Evolutionary conservation across 2,888 invertebrate genomes (phyloP), one percentile per base, ranked within the genome.

Genomic region (Auanema freiburgensis): DNA sequence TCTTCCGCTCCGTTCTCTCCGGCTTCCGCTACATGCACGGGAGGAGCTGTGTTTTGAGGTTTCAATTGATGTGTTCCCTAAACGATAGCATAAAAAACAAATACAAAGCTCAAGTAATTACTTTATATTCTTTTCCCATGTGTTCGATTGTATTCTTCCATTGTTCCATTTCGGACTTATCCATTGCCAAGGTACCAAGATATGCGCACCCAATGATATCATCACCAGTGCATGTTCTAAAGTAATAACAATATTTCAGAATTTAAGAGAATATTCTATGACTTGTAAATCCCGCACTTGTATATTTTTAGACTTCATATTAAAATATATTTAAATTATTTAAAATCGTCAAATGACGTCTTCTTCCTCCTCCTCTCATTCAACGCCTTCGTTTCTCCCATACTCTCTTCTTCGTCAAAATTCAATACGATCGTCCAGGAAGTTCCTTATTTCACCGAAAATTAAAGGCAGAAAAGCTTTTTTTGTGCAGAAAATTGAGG

Each of bases 111-210:
- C 21, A 52, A 14, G 33, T 8, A 14, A 24, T 43, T 21, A 71
- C 71, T 66, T 74, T 74, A 40, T 74, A 74, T 61, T 74, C 74
- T 52, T 82, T 79, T 21, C 84, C 84, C 10, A 83, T 79, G 59
- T 83, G 80, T 56, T 84, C 81, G n/a, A 85, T 69, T 12, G 83
- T 80, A 49, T 83, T 81, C 52, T 83, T 80, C 85, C 85, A 85
- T 59, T 85, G 84, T 16, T 81, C 81, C 12, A 83, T 69, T 62
- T 76, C 76, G 16, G 68, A 77, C 40, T 85, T 85, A 67, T 85
- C 85, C 11, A 82, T 79, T 12, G 85, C 84, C 44, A 83, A 76
- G n/a, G 72, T 65, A 42, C 81, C 81, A 52, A 82, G 62, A 56
- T 76, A 81, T 14, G 76, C 77, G 23, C 69, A 72, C 33, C 86